Evolutionary conservation across 2,113 vertebrate genomes (phyloP), one percentile per base, ranked within the genome.

Genomic region (Toxotes jaculatrix): DNA sequence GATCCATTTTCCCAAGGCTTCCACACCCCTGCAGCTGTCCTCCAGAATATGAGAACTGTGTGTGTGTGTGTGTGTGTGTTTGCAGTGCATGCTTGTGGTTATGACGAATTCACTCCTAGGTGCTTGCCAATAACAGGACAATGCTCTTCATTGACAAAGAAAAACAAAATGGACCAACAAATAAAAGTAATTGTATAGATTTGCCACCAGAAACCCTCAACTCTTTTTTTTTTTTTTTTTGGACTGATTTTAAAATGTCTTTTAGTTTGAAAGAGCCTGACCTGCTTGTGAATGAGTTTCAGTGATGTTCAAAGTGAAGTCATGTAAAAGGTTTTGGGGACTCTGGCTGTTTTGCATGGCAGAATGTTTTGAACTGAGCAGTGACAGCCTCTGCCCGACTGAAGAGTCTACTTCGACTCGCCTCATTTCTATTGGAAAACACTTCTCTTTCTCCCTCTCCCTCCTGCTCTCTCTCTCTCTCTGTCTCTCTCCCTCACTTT

Each of bases 11-110:
- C 93, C 94, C 92, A 93, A 92, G 93, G 51, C 87, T 89, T 92
- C 87, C 88, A 90, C 92, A 89, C 93, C 91, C 87, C 34, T 88
- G 90, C 93, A 94, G 93, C 93, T 95, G 94, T 94, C 91, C 86
- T 83, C 80, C 42, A 77, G 84, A 91, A 93, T 89, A 92, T 92
- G 91, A 93, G 91, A 93, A 92, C 76, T 59, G 53, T 77, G 79
- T 21, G 56, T 70, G 71, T 66, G 53, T 70, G 79, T n/a, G 83
- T 59, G 69, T 80, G 62, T 53, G 57, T 55, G 74, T 66, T 40
- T 80, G 71, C 71, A 19, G 74, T 68, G 65, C 85, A 86, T 83
- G 85, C 68, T 88, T 87, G 82, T 4, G 66, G 88, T 93, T 92
- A 92, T 92, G 91, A 92, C 88, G 80, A 89, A 90, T 87, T 88